Base-by-base conservation (phyloP, 2,113 vertebrate genomes). In the Neolamprologus brichardi region DNA sequence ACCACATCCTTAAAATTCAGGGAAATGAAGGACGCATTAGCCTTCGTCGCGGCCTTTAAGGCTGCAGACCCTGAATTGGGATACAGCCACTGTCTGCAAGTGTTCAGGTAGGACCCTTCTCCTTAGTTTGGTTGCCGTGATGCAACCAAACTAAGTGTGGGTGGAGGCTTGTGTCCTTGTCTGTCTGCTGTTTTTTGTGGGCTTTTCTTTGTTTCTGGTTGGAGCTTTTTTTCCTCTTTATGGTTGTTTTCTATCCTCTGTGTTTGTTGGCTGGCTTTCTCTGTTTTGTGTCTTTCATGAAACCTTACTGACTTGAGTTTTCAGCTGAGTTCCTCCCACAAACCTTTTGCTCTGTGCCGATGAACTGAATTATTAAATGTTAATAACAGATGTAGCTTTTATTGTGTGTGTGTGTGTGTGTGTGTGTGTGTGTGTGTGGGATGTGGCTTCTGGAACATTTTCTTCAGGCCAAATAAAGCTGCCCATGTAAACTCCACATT, bases 401-500 rank as follows among this genome's bases (percentile, higher is more conserved):
- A 23, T 77, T 70, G 44, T 32, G 37, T 41, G 64, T 34, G 64
- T 75, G 83, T 60, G 81, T 41, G 60, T 79, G 79, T 60, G 62
- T 79, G 80, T 62, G 78, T 62, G 78, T 64, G 67, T 30, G 79
- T 60, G 84, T 82, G 86, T 20, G 86, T 52, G 64, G 84, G 83
- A 83, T 94, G 93, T 93, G 93, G 92, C 88, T 93, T 89, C 82
- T 80, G 82, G 87, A 88, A 92, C 91, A 91, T 93, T 93, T 89
- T 93, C 87, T 88, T 81, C 79, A 56, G 84, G 87, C 92, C 92
- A 91, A 94, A 94, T 94, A 93, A 91, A 17, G 46, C 46, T 49
- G 46, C 46, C 46, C 46, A 49, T 49, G 46, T 49, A 49, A 49
- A 49, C 46, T 49, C 46, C 46, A 49, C 46, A 49, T 49, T 49